Percentiles rank a stretch among this genome's conserved stretches.
Conservation (phyloP, 92 coral and sea anemone genomes). For the Chrysogorgia sp. region DNA sequence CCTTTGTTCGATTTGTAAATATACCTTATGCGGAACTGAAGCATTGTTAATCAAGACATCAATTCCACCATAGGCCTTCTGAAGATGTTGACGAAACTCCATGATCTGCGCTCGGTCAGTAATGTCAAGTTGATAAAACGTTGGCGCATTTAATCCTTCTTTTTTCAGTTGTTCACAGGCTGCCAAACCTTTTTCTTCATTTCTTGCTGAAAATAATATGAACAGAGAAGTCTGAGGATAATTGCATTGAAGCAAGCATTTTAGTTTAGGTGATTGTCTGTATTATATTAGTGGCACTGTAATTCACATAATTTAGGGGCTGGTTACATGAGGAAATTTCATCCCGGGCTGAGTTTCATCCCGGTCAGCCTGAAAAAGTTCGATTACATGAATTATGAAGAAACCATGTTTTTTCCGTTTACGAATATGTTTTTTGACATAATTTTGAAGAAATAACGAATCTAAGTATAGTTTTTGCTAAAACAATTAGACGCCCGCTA, state of each 20-base stretch:
- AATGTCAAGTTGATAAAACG: slow-evolving; percentile 38
- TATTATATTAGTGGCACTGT: too few relatives aligned
- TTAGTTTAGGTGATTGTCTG: too few relatives aligned
- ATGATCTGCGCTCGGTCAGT: slow-evolving; percentile 40
- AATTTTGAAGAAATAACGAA: too few relatives aligned
- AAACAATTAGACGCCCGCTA: too few relatives aligned
- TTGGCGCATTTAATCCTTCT: slow-evolving; percentile 33
- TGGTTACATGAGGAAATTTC: too few relatives aligned
- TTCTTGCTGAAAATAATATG: slow-evolving; percentile 15
- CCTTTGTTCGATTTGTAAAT: neutral
- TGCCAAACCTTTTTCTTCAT: slow-evolving; percentile 44
- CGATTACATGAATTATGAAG: too few relatives aligned
- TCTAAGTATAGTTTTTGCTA: too few relatives aligned
- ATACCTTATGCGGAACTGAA: slow-evolving; percentile 44
- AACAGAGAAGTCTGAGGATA: neutral
- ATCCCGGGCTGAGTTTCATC: too few relatives aligned
- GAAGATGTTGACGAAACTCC: slow-evolving; percentile 44
- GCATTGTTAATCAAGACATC: slow-evolving; percentile 41
- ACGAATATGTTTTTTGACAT: too few relatives aligned
- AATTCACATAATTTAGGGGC: too few relatives aligned
- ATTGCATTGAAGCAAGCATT: neutral
- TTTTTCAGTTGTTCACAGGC: slow-evolving; percentile 46
- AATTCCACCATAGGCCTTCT: slow-evolving; percentile 44
- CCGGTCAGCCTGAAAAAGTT: too few relatives aligned
- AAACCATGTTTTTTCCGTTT: too few relatives aligned